Base-by-base conservation (phyloP, 1,140 invertebrate species). In the Drosophila sp. region DNA sequence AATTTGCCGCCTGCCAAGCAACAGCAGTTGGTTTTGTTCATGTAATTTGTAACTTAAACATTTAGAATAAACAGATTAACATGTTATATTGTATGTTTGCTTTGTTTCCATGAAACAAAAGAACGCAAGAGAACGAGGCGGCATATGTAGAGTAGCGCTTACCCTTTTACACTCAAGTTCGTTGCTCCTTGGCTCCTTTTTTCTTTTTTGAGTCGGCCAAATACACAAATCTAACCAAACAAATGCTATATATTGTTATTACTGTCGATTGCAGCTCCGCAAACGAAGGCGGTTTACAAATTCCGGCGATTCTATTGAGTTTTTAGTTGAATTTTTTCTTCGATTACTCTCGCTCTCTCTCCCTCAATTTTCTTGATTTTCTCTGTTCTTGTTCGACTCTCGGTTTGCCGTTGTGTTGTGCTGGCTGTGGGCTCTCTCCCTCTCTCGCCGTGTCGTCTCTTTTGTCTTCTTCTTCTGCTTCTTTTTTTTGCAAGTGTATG, bases 171-270 rank as follows among this genome's bases (percentile, higher is more conserved):
- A 82, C 83, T 63, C 76, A 83, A 86, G 83, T 86, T 86, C 83
- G 83, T 86, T 86, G 83, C 83, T 86, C 83, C 82, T 86, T 85
- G 82, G 70, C 75, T 86, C 84, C 79, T 81, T 82, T 86, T 78
- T 77, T 85, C 81, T 86, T 84, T 80, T 80, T 80, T 81, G 78
- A 81, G 74, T 86, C 78, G 81, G 81, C 74, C 82, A 72, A 71
- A 75, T 66, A 84, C 78, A 81, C 76, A 80, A 78, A 61, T 70
- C 33, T 64, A 69, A 64, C 67, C 54, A 55, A 74, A 60, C 10
- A 47, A 82, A 71, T 67, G 72, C 44, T 50, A 7, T 50, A 27
- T 50, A 64, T 56, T 72, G 29, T 32, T 40, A 58, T 56, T 75
- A 60, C 3, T 8, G 66, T 33, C 44, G 47, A 50, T 35, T 56